Percentiles rank a stretch among this genome's conserved stretches.
These are phyloP conservation scores for Sebastes minor DNA, from an alignment of 2,797 vertebrate species.

Conservation along the genomic window DNA sequence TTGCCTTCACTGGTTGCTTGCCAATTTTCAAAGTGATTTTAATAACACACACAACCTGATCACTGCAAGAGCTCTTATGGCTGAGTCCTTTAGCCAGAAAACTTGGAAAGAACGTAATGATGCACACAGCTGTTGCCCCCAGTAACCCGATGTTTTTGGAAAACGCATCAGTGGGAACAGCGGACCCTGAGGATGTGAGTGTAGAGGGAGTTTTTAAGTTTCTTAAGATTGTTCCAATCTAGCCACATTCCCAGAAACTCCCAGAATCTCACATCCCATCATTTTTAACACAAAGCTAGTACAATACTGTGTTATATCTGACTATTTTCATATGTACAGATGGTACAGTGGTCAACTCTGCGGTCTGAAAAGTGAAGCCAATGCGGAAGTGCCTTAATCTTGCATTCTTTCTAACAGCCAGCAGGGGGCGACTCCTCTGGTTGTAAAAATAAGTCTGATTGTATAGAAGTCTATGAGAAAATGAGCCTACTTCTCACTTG, in stretches of 20 bases:
- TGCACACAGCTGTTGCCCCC: slow-evolving; percentile 54
- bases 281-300: background rate
- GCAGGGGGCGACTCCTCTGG: no score
- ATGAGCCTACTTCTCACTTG: no score
- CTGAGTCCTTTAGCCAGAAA: background rate
- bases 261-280: background rate
- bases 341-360: no score
- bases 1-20: background rate
- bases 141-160: slow-evolving; percentile 19
- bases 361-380: no score
- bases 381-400: no score
- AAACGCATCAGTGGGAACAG: slow-evolving; percentile 5
- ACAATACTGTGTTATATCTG: background rate
- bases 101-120: slow-evolving; percentile 19
- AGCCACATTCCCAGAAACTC: background rate
- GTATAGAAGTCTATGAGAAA: no score
- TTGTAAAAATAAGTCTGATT: no score
- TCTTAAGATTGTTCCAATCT: background rate
- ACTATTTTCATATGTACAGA: background rate
- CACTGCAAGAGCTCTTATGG: slow-evolving; percentile 8
- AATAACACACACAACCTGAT: slow-evolving; percentile 2
- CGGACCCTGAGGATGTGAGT: slow-evolving; percentile 4
- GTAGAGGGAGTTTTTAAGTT: background rate
- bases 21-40: background rate
- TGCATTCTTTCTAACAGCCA: no score